Base-by-base conservation (phyloP, 2,797 vertebrate genomes). In the Notolabrus celidotus region DNA sequence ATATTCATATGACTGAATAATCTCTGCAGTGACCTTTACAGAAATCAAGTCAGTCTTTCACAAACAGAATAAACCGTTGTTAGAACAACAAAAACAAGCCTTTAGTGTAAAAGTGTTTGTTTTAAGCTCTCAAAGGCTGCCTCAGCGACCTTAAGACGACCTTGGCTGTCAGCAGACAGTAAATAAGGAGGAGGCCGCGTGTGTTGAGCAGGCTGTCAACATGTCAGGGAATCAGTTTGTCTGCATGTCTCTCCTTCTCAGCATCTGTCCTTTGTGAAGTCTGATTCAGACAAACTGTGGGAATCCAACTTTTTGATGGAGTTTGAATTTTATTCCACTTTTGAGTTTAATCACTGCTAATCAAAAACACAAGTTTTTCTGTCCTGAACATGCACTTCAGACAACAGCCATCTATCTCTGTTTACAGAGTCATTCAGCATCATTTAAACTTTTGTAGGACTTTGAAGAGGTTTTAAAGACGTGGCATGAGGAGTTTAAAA, bases 91-190 rank as follows among this genome's bases (percentile, higher is more conserved):
- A 52, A 16, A 67, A 65, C 61, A 23, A 5, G 33, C 22, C 56
- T 54, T 51, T 55, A 63, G 69, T 9, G 47, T 42, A 12, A 54
- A 65, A 47, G 45, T 69, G 75, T 70, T 67, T 80, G 64, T 47
- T 57, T 41, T 56, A 64, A 52, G 46, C 43, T 49, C 67, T 27
- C 23, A 33, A 47, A 55, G 70, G 52, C 68, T 39, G 57, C 31
- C 50, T 22, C 49, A 45, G 23, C 71, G 68, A 79, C 74, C 67
- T 61, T 78, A 38, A 74, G 74, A 53, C 4, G 70, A 68, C 78
- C 66, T 81, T 46, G 29, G 74, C 84, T 88, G 85, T 90, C 84
- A 54, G 60, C 86, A 82, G 74, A 72, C 70, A 79, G 73, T 89
- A 89, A 86, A 87, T 89, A 78, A 80, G 62, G 62, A 60, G 60